These are phyloP conservation scores for Muschampia plurimacula DNA, from an alignment of 2,888 invertebrate genomes.

Conservation along the genomic window DNA sequence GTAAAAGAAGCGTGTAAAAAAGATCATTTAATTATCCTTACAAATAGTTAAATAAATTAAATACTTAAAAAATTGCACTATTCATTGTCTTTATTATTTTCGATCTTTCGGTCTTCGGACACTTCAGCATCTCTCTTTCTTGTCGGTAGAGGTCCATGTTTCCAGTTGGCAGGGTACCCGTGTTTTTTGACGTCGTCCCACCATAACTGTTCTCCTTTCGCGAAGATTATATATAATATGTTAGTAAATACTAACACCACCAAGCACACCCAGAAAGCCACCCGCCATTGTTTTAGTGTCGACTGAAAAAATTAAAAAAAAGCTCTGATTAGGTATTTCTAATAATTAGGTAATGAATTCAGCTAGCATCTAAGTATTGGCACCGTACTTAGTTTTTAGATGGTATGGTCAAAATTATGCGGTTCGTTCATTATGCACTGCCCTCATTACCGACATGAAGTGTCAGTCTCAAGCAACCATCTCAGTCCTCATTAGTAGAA, in stretches of 20 bases:
- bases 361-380: too few species aligned
- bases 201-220: slow-evolving; percentile 90
- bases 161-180: slow-evolving; percentile 75
- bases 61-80: slow-evolving; percentile 13
- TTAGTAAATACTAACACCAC: slow-evolving; percentile 89
- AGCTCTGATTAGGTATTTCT: too few species aligned
- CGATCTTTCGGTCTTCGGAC: slow-evolving; percentile 47
- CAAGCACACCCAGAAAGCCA: slow-evolving; percentile 93
- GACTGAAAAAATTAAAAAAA: slow-evolving; percentile 72
- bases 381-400: too few species aligned
- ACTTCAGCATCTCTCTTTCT: slow-evolving; percentile 60
- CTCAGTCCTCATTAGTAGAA: too few species aligned
- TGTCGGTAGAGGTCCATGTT: slow-evolving; percentile 68
- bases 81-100: slow-evolving; percentile 52
- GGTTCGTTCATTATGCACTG: too few species aligned
- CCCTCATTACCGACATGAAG: too few species aligned
- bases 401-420: too few species aligned
- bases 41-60: slow-evolving; percentile 9
- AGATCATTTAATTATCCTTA: slow-evolving; percentile 5
- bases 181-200: slow-evolving; percentile 89
- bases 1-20: not conserved
- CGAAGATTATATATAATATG: slow-evolving; percentile 88
- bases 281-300: slow-evolving; percentile 89
- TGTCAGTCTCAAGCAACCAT: too few species aligned
- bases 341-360: not conserved